phyloP scores from a whole-genome alignment of 1,140 invertebrate genomes.

The Drosophila auraria region DNA sequence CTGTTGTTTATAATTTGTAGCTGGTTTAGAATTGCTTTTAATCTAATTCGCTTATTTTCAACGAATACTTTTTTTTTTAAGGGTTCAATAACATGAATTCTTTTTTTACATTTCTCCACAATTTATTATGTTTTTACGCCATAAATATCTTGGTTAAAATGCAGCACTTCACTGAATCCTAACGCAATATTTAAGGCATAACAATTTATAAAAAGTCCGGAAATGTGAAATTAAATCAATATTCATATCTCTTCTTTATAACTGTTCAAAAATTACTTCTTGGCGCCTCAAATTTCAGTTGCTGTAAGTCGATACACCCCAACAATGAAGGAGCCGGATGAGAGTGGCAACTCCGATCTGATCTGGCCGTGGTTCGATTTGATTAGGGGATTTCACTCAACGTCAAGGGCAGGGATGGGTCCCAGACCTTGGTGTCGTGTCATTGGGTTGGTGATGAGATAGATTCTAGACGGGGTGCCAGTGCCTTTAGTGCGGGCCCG shows the following conservation, averaged over 20 bases:
- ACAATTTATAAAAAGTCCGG: neutral
- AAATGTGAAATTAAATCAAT: neutral
- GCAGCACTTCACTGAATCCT: neutral
- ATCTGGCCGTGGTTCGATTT: constrained; percentile 34
- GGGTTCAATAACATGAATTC: neutral
- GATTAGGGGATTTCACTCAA: constrained; percentile 10
- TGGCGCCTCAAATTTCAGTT: neutral
- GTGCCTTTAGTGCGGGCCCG: constrained; percentile 49
- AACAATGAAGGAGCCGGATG: constrained; percentile 6
- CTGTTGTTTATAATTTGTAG: neutral
- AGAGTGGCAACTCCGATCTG: constrained; percentile 20
- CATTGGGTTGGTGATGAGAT: constrained; percentile 15
- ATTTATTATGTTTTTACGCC: neutral
- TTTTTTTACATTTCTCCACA: neutral
- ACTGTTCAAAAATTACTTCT: constrained; percentile 1
- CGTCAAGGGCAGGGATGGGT: constrained; percentile 23
- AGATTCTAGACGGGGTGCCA: constrained; percentile 12
- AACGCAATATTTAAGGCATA: neutral
- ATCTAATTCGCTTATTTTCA: neutral
- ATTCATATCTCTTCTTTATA: neutral
- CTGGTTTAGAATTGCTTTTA: neutral
- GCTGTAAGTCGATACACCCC: constrained; percentile 13
- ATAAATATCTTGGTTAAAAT: neutral
- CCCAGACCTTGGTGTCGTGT: constrained; percentile 31
- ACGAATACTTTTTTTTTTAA: neutral